Evolutionary conservation across 1,140 invertebrate species (phyloP).

Genomic region (Schmidtea mediterranea): DNA sequence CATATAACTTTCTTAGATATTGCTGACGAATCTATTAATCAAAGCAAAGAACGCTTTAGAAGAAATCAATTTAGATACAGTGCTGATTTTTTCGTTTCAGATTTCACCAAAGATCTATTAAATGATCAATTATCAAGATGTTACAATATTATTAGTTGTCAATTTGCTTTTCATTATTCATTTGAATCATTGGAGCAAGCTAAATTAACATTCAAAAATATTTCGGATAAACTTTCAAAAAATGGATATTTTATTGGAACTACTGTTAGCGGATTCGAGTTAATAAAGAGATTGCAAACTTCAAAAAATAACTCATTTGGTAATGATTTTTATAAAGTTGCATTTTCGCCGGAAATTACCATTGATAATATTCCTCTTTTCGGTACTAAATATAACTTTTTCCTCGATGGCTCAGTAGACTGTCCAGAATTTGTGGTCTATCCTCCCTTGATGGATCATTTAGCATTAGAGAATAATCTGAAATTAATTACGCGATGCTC

Average conservation of each 20-base stretch:
- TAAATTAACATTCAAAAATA: constrained; percentile 67
- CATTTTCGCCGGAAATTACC: constrained; percentile 39
- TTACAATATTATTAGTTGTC: constrained; percentile 68
- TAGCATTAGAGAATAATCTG: constrained; percentile 52
- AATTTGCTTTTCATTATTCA: constrained; percentile 78
- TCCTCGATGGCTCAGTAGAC: constrained; percentile 74
- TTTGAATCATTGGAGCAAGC: constrained; percentile 75
- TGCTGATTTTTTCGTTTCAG: background rate
- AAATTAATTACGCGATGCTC: constrained; percentile 41
- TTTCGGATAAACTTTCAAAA: constrained; percentile 50
- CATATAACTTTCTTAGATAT: no score
- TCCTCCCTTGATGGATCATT: constrained; percentile 53
- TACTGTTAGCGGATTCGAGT: constrained; percentile 9
- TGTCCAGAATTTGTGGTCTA: constrained; percentile 94
- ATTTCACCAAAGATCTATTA: constrained; percentile 3
- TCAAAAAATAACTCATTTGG: constrained; percentile 41
- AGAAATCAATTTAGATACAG: constrained; percentile 13
- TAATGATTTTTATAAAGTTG: constrained; percentile 56
- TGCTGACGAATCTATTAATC: constrained; percentile 21
- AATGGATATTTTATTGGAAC: constrained; percentile 75
- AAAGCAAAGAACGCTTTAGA: constrained; percentile 14
- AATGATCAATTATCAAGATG: background rate
- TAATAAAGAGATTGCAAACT: constrained; percentile 34
- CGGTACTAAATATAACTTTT: constrained; percentile 81
- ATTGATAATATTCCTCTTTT: constrained; percentile 46